phyloP scores from a whole-genome alignment of 2,797 vertebrate species.

The Aythya fuligula region DNA sequence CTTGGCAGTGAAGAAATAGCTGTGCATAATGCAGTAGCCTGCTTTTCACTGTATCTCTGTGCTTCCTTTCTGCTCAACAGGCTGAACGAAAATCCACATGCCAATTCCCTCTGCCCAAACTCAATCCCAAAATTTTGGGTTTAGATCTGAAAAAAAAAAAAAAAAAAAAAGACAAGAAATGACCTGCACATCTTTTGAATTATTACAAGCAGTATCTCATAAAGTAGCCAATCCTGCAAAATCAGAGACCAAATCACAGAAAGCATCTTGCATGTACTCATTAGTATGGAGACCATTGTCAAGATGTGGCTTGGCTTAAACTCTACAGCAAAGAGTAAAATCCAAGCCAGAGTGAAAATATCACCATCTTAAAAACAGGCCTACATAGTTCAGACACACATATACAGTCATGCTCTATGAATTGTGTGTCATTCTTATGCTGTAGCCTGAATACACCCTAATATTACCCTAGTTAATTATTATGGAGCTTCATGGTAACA shows the following conservation, averaged over 20 bases:
- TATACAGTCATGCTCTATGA: background rate
- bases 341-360: background rate
- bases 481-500: background rate
- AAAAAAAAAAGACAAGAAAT: background rate
- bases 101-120: background rate
- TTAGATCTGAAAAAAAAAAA: background rate
- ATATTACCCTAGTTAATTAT: background rate
- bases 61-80: background rate
- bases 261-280: background rate
- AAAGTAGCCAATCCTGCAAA: background rate
- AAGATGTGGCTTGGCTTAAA: background rate
- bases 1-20: background rate
- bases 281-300: background rate
- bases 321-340: slow-evolving; percentile 12
- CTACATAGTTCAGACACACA: background rate
- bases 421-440: background rate
- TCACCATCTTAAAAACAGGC: background rate
- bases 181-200: background rate
- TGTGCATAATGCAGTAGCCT: background rate
- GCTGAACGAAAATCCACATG: background rate
- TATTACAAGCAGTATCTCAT: background rate
- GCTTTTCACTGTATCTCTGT: background rate
- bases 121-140: background rate
- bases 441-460: background rate
- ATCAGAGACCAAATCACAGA: background rate